Evolutionary conservation across 2,888 invertebrate genomes (phyloP).

Genomic region (Selenia dentaria): DNA sequence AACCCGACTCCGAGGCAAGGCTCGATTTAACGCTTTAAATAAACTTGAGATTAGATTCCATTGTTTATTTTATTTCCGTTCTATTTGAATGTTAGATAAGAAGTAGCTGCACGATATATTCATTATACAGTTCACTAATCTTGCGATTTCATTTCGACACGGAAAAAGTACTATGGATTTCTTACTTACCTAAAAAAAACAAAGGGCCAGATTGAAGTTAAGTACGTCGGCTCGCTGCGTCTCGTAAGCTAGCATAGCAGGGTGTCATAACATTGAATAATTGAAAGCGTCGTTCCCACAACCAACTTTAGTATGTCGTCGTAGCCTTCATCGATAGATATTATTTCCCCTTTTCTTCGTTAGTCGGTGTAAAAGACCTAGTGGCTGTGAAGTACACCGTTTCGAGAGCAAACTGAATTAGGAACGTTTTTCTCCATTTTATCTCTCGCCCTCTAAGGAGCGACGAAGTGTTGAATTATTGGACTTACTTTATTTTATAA

Average conservation of each 20-base stretch:
- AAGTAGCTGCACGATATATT: slow-evolving; percentile 23
- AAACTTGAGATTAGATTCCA: slow-evolving; percentile 46
- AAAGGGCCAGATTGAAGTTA: slow-evolving; percentile 32
- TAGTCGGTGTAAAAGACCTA: slow-evolving; percentile 52
- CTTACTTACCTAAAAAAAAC: slow-evolving; percentile 24
- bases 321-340: slow-evolving; percentile 57
- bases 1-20: slow-evolving; percentile 42
- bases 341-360: slow-evolving; percentile 57
- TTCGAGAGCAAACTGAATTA: slow-evolving; percentile 77
- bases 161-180: slow-evolving; percentile 36
- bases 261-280: slow-evolving; percentile 51
- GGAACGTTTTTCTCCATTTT: slow-evolving; percentile 78
- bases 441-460: slow-evolving; percentile 68
- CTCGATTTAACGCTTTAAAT: slow-evolving; percentile 50
- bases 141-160: slow-evolving; percentile 25
- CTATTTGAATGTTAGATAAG: slow-evolving; percentile 37
- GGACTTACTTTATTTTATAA: slow-evolving; percentile 79
- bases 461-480: slow-evolving; percentile 79
- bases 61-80: slow-evolving; percentile 50
- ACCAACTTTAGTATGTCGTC: slow-evolving; percentile 47
- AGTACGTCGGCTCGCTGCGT: slow-evolving; percentile 22
- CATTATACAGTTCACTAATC: slow-evolving; percentile 34
- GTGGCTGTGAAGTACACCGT: slow-evolving; percentile 62
- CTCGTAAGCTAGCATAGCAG: neutral
- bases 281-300: slow-evolving; percentile 49